phyloP scores from a whole-genome alignment of 2,888 invertebrate species.

The Drosophila sordidula region DNA sequence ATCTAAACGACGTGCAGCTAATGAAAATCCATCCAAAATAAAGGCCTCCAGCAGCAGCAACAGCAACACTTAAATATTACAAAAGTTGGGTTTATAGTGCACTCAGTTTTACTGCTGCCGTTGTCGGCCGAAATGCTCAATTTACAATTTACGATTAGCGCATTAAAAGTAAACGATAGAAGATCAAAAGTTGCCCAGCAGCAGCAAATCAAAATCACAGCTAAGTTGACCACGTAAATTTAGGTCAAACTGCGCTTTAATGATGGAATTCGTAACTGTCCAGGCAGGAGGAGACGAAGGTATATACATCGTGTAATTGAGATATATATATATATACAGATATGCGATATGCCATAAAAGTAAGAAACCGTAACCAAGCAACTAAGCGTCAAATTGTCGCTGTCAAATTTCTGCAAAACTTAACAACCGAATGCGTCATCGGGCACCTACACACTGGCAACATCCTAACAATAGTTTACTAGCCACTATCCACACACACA shows the following conservation, averaged over 20 bases:
- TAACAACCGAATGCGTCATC: slow-evolving; percentile 49
- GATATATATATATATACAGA: slow-evolving; percentile 13
- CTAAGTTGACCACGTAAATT: slow-evolving; percentile 40
- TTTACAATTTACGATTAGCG: slow-evolving; percentile 74
- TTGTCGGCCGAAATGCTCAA: slow-evolving; percentile 36
- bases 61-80: slow-evolving; percentile 74
- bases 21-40: slow-evolving; percentile 47
- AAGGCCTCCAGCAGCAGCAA: slow-evolving; percentile 47
- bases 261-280: slow-evolving; percentile 24
- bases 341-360: slow-evolving; percentile 29
- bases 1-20: slow-evolving; percentile 52
- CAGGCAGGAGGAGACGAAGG: background rate
- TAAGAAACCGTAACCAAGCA: slow-evolving; percentile 46
- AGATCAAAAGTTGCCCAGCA: slow-evolving; percentile 52
- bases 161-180: slow-evolving; percentile 73
- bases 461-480: slow-evolving; percentile 44
- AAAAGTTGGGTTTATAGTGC: slow-evolving; percentile 59
- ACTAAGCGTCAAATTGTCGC: slow-evolving; percentile 43
- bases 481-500: slow-evolving; percentile 4
- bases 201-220: slow-evolving; percentile 59
- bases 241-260: slow-evolving; percentile 68
- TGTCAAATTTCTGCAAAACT: slow-evolving; percentile 43
- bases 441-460: slow-evolving; percentile 42
- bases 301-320: slow-evolving; percentile 16
- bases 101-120: slow-evolving; percentile 25